A percentile compares a stretch with the other conserved stretches of the same genome.
These are phyloP conservation scores for Caranx ignobilis DNA, from an alignment of 2,113 vertebrate genomes.

Conservation along the genomic window DNA sequence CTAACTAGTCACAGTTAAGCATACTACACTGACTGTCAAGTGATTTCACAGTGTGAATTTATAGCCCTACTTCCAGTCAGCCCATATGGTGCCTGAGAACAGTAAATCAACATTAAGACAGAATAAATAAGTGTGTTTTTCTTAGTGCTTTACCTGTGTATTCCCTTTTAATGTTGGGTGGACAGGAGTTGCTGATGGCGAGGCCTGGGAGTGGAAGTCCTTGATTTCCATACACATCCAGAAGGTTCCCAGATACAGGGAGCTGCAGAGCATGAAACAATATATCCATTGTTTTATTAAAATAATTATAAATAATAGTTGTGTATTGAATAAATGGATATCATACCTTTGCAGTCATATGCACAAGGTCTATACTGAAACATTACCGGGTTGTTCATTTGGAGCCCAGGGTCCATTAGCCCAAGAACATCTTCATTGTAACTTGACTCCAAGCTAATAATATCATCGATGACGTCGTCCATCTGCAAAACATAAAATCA, in stretches of 20 bases:
- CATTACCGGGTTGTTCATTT: slow-evolving; percentile 88
- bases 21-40: background rate
- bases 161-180: slow-evolving; percentile 89
- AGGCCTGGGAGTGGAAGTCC: slow-evolving; percentile 82
- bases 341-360: background rate
- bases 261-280: slow-evolving; percentile 65
- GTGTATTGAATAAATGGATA: background rate
- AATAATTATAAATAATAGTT: background rate
- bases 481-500: slow-evolving; percentile 79
- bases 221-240: slow-evolving; percentile 86
- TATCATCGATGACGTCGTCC: slow-evolving; percentile 94
- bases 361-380: background rate
- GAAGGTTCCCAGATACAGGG: slow-evolving; percentile 85
- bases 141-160: slow-evolving; percentile 86
- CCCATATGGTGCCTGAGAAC: background rate
- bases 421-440: slow-evolving; percentile 92
- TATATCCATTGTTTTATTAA: background rate
- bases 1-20: background rate
- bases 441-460: slow-evolving; percentile 93
- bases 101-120: background rate
- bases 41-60: slow-evolving; percentile 4
- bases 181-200: slow-evolving; percentile 88
- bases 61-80: background rate
- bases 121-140: background rate
- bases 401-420: slow-evolving; percentile 87